Percentiles rank a stretch among this genome's conserved stretches.
These are phyloP conservation scores for Proterorhinus semilunaris DNA, from an alignment of 2,113 vertebrate genomes.

Conservation along the genomic window DNA sequence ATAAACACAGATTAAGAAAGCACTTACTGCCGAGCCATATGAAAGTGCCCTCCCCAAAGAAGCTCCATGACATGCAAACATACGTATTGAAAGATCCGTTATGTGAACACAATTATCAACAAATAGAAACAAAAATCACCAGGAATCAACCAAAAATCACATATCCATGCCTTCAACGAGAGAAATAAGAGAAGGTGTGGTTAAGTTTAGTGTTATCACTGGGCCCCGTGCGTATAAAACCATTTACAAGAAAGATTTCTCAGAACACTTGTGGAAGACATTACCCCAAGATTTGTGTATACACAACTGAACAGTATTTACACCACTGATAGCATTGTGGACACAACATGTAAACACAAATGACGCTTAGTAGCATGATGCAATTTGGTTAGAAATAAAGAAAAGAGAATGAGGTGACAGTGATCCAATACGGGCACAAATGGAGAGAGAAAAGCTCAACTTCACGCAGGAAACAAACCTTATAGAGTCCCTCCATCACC, in stretches of 20 bases:
- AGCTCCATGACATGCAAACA: conserved; percentile 53
- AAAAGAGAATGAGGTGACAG: not conserved
- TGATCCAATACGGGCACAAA: not conserved
- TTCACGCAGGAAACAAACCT: conserved; percentile 77
- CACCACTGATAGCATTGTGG: conserved; percentile 9
- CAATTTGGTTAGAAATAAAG: not conserved
- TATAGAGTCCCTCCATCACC: conserved; percentile 98
- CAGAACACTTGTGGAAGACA: not conserved
- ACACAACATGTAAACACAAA: not conserved
- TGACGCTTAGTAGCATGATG: not conserved
- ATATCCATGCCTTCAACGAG: conserved; percentile 49
- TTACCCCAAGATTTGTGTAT: not conserved
- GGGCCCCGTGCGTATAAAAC: conserved; percentile 32
- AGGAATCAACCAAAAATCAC: conserved; percentile 31
- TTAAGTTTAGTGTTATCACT: conserved; percentile 30
- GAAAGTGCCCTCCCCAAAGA: conserved; percentile 29
- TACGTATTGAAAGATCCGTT: conserved; percentile 22
- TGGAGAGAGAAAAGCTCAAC: conserved; percentile 11
- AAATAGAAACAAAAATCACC: conserved; percentile 19
- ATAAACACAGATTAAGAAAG: conserved; percentile 11
- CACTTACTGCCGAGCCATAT: conserved; percentile 12
- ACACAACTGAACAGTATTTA: not conserved
- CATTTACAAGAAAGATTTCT: not conserved
- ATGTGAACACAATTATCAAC: conserved; percentile 26
- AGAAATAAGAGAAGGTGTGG: conserved; percentile 18